Evolutionary conservation across 2,888 invertebrate species (phyloP), one percentile per base, ranked within the genome.

Genomic region (Arctia plantaginis): DNA sequence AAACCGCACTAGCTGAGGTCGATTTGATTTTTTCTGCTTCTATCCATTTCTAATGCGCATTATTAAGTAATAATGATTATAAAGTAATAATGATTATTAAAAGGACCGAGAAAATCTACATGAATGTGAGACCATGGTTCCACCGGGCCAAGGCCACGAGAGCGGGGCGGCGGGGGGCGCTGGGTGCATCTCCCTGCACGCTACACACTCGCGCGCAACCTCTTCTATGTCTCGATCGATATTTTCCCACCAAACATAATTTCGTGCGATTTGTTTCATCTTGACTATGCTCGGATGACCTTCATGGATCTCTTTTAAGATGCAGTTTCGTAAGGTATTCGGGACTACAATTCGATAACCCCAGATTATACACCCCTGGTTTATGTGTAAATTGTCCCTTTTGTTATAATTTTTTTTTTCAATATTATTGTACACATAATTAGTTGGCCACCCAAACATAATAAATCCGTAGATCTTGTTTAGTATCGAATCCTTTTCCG

Each of bases 231-330:
- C 79, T 15, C 35, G 69, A 64, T 82, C 79, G 10, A 80, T 44
- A 15, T 65, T 68, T 33, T 77, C 78, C 82, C 83, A 85, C 79
- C 81, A 83, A 3, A 82, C 79, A 55, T 83, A 82, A 66, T 78
- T 82, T 1, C 83, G 71, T 4, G 80, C 79, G 15, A 83, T 78
- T 51, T 82, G 79, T 62, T 83, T 83, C 79, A 82, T 85, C 68
- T 79, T 82, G 10, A 80, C 80, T 4, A 80, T 78, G 4, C 81
- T 82, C 0, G 76, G 74, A 62, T 82, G 84, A 3, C 80, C 78
- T 27, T 74, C 72, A 66, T 80, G 80, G 47, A 84, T 71, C 65
- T 84, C 81, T 1, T 73, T 74, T 13, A 83, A 64, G n/a, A 82
- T 44, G n/a, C 3, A 33, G 13, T 62, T 33, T 15, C 77, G 75